Conservation (phyloP, 2,888 invertebrate genomes). For the Alcis repandata region DNA sequence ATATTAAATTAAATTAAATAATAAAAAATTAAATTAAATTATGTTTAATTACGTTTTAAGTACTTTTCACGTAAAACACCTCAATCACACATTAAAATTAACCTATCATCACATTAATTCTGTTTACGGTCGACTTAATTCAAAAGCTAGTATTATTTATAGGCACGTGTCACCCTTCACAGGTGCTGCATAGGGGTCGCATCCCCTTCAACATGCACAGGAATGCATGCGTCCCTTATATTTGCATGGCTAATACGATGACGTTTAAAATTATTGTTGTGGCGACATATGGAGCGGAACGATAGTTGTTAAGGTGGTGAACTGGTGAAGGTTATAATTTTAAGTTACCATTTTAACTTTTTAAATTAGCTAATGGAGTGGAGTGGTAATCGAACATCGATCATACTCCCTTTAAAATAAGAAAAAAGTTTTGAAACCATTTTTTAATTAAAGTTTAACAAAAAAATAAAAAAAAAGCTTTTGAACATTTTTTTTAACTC, state of each 20-base stretch:
- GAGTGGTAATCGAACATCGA: too few species aligned
- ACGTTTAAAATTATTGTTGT: constrained; percentile 65
- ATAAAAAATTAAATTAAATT: too few species aligned
- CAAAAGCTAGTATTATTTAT: constrained; percentile 35
- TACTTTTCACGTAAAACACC: not conserved
- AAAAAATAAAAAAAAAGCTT: too few species aligned
- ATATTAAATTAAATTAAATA: too few species aligned
- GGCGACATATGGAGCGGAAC: constrained; percentile 66
- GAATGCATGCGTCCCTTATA: constrained; percentile 62
- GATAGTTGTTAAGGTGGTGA: constrained; percentile 30
- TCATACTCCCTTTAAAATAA: too few species aligned
- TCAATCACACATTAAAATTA: not conserved
- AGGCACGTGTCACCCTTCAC: constrained; percentile 56
- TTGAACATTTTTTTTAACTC: too few species aligned
- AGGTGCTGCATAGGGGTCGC: constrained; percentile 56
- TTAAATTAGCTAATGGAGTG: too few species aligned
- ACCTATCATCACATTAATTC: constrained; percentile 15
- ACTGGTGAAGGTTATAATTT: not conserved
- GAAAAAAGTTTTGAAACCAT: too few species aligned
- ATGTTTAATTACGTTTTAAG: too few species aligned
- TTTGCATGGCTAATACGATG: constrained; percentile 84
- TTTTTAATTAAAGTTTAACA: too few species aligned
- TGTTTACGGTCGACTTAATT: constrained; percentile 28
- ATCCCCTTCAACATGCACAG: constrained; percentile 50
- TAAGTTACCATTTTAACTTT: not conserved